A percentile compares a stretch with the other conserved stretches of the same genome.
Conservation (phyloP, 2,797 vertebrate species). For the Smutsia gigantea region DNA sequence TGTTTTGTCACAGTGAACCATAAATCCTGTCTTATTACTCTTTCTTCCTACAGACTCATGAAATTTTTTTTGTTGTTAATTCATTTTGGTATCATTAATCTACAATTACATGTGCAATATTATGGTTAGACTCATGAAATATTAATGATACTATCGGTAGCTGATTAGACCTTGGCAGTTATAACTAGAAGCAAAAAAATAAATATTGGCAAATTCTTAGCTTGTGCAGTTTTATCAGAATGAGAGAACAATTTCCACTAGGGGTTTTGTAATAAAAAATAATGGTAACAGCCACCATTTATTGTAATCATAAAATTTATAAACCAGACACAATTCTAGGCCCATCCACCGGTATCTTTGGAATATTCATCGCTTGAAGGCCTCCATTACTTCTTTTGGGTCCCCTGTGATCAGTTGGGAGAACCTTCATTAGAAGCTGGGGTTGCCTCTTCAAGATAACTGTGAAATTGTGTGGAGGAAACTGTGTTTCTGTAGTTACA, state of each 20-base stretch:
- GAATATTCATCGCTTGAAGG: neutral
- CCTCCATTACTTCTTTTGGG: neutral
- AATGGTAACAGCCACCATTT: neutral
- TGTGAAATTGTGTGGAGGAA: neutral
- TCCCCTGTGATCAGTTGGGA: neutral
- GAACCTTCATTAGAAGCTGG: neutral
- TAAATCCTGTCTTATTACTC: neutral
- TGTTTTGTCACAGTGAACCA: neutral
- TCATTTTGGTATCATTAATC: too few species aligned
- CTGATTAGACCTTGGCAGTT: constrained; percentile 11
- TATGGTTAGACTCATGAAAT: neutral
- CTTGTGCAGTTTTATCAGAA: neutral
- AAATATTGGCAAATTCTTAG: constrained; percentile 40
- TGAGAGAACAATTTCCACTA: neutral
- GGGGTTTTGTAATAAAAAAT: constrained; percentile 20
- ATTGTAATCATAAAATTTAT: neutral
- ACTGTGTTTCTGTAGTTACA: neutral
- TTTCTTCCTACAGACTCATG: neutral
- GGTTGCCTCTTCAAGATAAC: neutral
- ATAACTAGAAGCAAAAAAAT: constrained; percentile 35
- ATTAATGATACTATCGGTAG: neutral
- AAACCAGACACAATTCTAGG: neutral
- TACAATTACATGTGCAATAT: too few species aligned
- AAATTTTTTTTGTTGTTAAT: too few species aligned
- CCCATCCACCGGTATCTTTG: neutral